phyloP scores from a whole-genome alignment of 2,797 vertebrate genomes.

The Chaetodon trifasciatus region DNA sequence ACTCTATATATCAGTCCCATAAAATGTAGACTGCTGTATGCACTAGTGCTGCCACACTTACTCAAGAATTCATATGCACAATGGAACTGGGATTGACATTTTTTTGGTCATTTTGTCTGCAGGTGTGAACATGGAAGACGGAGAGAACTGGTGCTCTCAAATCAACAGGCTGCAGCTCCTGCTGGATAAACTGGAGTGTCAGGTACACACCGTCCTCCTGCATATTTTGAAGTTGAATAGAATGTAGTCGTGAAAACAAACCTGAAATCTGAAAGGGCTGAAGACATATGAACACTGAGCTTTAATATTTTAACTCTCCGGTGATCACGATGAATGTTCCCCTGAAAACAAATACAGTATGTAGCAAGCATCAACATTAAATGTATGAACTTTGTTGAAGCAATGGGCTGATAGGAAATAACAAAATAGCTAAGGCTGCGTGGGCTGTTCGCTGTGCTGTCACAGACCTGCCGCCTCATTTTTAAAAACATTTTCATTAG shows the following conservation, averaged over 20 bases:
- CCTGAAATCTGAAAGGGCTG: background rate
- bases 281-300: background rate
- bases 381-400: background rate
- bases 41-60: background rate
- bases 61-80: background rate
- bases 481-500: background rate
- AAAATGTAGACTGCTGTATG: background rate
- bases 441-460: background rate
- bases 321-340: background rate
- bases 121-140: slow-evolving; percentile 87
- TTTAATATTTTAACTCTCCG: background rate
- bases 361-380: background rate
- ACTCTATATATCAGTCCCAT: background rate
- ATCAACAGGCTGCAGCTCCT: slow-evolving; percentile 94
- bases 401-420: slow-evolving; percentile 16
- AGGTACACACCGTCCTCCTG: slow-evolving; percentile 80
- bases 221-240: background rate
- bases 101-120: slow-evolving; percentile 10
- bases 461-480: background rate
- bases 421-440: background rate
- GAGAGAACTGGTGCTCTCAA: slow-evolving; percentile 92
- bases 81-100: background rate
- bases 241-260: background rate
- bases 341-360: slow-evolving; percentile 6
- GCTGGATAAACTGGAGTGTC: slow-evolving; percentile 94